A percentile compares a stretch with the other conserved stretches of the same genome.
These are phyloP conservation scores for Sylvicapra grimmia DNA, from an alignment of 2,113 vertebrate species.

Conservation along the genomic window DNA sequence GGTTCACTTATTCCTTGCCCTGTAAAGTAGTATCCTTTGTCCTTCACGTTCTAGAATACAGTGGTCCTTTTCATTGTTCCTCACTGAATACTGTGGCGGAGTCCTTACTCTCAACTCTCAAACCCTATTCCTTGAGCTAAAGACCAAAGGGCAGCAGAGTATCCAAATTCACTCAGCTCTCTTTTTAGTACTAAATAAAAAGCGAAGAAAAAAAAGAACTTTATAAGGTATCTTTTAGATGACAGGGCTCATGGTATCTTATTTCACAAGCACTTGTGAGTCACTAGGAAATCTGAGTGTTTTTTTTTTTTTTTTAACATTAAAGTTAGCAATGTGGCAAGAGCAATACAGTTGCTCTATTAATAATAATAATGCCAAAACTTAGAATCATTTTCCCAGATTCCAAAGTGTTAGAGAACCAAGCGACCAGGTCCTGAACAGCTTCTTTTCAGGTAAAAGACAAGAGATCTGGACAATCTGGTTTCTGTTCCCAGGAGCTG, in stretches of 20 bases:
- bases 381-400: neutral
- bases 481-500: neutral
- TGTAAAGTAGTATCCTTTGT: neutral
- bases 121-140: conserved; percentile 1
- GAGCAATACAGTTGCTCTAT: neutral
- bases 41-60: neutral
- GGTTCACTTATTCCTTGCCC: neutral
- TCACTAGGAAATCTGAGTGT: neutral
- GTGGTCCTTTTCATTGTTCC: neutral
- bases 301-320: neutral
- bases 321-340: conserved; percentile 12
- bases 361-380: neutral
- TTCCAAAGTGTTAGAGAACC: neutral
- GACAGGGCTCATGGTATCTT: neutral
- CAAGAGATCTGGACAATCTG: neutral
- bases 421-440: neutral
- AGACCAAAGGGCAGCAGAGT: neutral
- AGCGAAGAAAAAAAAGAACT: neutral
- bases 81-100: neutral
- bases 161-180: neutral
- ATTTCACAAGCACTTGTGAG: neutral
- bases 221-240: neutral
- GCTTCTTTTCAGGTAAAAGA: neutral
- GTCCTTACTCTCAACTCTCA: neutral
- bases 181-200: conserved; percentile 6